Percentiles rank a stretch among this genome's conserved stretches.
Evolutionary conservation across 2,888 invertebrate genomes (phyloP).

Genomic region (Trissolcus brochymenae): DNA sequence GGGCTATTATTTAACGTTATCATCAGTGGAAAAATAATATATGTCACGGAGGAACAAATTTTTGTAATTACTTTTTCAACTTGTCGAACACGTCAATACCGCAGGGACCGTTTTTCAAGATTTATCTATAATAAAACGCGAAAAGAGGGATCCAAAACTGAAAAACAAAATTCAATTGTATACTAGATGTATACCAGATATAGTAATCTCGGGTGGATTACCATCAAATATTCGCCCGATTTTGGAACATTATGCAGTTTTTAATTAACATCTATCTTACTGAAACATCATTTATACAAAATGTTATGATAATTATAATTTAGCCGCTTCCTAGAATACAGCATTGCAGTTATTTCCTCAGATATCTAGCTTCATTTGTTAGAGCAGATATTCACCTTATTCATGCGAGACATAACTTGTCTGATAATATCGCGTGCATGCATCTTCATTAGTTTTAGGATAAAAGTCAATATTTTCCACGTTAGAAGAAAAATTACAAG

Average conservation of each 20-base stretch:
- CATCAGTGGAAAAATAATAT: too few species aligned
- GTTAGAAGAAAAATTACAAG: conserved; percentile 4
- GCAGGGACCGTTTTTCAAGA: too few species aligned
- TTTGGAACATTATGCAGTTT: conserved; percentile 1
- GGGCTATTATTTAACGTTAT: neutral
- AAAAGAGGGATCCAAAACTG: too few species aligned
- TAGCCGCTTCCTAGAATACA: conserved; percentile 38
- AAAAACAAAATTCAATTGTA: too few species aligned
- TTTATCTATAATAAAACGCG: too few species aligned
- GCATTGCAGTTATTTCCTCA: conserved; percentile 44
- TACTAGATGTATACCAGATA: too few species aligned
- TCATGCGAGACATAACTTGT: conserved; percentile 57
- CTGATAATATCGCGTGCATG: conserved; percentile 53
- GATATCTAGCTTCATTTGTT: conserved; percentile 58
- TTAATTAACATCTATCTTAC: conserved; percentile 8
- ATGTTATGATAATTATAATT: conserved; percentile 32
- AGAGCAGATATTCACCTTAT: conserved; percentile 54
- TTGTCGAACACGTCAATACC: too few species aligned
- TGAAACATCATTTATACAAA: conserved; percentile 36
- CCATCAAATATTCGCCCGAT: too few species aligned
- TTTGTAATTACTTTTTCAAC: too few species aligned
- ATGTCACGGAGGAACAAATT: too few species aligned
- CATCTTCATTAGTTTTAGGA: conserved; percentile 50
- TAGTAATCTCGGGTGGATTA: too few species aligned
- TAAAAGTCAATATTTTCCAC: conserved; percentile 60